phyloP scores from a whole-genome alignment of 2,797 vertebrate species.

The Gymnopithys bicolor region DNA sequence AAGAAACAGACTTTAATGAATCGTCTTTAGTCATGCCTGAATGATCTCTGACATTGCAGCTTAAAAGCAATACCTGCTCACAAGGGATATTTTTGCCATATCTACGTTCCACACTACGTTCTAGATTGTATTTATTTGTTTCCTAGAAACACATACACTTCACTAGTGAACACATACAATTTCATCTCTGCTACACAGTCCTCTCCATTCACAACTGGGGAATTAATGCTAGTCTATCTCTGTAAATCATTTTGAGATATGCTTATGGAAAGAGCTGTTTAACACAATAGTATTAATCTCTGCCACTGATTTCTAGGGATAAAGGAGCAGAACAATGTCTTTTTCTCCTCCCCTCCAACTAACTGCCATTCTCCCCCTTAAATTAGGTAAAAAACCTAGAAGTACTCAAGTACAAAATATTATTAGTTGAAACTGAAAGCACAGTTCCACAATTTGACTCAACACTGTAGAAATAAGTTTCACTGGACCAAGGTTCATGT shows the following conservation, averaged over 20 bases:
- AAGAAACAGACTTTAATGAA: constrained; percentile 26
- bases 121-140: neutral
- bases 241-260: neutral
- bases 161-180: neutral
- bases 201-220: neutral
- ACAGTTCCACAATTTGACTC: neutral
- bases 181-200: neutral
- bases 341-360: neutral
- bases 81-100: neutral
- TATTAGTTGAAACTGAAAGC: neutral
- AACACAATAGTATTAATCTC: neutral
- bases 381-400: neutral
- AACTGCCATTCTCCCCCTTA: neutral
- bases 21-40: neutral
- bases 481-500: neutral
- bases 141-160: neutral
- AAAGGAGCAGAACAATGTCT: neutral
- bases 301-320: neutral
- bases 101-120: neutral
- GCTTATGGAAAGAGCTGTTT: neutral
- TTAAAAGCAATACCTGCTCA: constrained; percentile 31
- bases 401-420: neutral
- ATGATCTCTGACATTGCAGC: neutral
- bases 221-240: neutral
- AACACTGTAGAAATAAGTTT: neutral